phyloP scores from a whole-genome alignment of 37 sponge, comb jelly and placozoan genomes.

The Aplysina aerophoba region DNA sequence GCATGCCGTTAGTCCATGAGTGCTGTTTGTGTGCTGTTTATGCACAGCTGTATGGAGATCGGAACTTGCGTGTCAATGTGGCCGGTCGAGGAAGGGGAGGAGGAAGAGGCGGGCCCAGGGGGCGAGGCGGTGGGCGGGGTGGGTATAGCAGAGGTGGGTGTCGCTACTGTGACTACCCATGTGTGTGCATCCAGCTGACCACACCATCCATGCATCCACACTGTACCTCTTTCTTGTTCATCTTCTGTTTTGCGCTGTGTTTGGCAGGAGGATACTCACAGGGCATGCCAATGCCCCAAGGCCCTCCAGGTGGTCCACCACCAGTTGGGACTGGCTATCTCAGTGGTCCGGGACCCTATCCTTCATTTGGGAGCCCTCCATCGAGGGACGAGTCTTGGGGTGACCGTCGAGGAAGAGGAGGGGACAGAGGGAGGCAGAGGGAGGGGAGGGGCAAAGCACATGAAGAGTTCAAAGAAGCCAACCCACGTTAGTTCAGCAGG shows the following conservation, averaged over 20 bases:
- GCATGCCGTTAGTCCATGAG: not conserved
- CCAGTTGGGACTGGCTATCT: slow-evolving; percentile 4
- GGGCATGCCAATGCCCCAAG: not conserved
- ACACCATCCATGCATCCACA: not conserved
- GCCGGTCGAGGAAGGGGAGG: slow-evolving; percentile 54
- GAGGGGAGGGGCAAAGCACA: not conserved
- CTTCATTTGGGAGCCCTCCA: not conserved
- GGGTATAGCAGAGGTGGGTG: slow-evolving; percentile 32
- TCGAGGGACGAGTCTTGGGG: not conserved
- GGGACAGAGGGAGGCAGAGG: slow-evolving; percentile 6
- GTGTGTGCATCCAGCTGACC: not conserved
- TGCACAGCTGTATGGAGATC: slow-evolving; percentile 61
- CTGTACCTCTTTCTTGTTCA: not conserved
- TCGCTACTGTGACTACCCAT: not conserved
- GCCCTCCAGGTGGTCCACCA: slow-evolving; percentile 14
- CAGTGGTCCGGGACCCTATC: slow-evolving; percentile 4
- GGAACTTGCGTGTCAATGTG: slow-evolving; percentile 61
- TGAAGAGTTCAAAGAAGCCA: slow-evolving; percentile 73
- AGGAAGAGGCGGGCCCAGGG: slow-evolving; percentile 60
- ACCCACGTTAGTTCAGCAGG: slow-evolving; percentile 43
- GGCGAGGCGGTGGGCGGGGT: slow-evolving; percentile 41
- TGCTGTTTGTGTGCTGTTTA: not conserved
- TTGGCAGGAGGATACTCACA: not conserved
- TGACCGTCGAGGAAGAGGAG: slow-evolving; percentile 25
- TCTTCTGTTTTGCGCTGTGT: not conserved